Percentiles rank a stretch among this genome's conserved stretches.
These are phyloP conservation scores for Ammodramus savannarum DNA, from an alignment of 2,113 vertebrate species.

Conservation along the genomic window DNA sequence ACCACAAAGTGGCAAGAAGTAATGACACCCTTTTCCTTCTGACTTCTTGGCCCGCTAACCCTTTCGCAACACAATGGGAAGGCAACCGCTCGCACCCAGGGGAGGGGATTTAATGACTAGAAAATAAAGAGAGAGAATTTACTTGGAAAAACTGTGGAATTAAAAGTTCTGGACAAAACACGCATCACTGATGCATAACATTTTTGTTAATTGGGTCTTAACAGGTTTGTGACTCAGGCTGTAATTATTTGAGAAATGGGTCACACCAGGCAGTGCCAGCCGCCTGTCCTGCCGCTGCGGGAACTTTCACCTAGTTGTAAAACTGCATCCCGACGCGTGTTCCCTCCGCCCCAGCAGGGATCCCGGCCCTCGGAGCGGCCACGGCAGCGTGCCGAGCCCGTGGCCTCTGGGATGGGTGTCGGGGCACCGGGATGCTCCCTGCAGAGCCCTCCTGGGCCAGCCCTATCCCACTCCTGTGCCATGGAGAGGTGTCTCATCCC, in stretches of 20 bases:
- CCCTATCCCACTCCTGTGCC: background rate
- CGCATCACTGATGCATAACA: conserved; percentile 74
- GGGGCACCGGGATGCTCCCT: background rate
- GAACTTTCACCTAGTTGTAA: conserved; percentile 61
- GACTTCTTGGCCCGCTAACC: conserved; percentile 63
- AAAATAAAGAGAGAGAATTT: conserved; percentile 78
- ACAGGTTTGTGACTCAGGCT: conserved; percentile 76
- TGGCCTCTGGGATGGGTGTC: background rate
- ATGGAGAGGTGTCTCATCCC: background rate
- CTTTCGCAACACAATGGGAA: conserved; percentile 70
- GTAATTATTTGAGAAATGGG: conserved; percentile 76
- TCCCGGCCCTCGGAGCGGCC: background rate
- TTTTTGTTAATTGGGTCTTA: conserved; percentile 83
- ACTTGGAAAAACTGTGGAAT: conserved; percentile 76
- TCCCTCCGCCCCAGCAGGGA: background rate
- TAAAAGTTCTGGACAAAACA: conserved; percentile 77
- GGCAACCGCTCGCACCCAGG: conserved; percentile 71
- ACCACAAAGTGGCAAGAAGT: conserved; percentile 10
- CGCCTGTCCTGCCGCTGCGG: conserved; percentile 16
- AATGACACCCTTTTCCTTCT: conserved; percentile 43
- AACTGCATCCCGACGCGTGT: background rate
- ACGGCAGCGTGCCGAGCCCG: background rate
- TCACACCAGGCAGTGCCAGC: conserved; percentile 66
- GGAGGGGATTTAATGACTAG: conserved; percentile 78
- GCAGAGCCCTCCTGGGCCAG: background rate